Evolutionary conservation across 2,113 vertebrate species (phyloP).

Genomic region (Physeter macrocephalus): DNA sequence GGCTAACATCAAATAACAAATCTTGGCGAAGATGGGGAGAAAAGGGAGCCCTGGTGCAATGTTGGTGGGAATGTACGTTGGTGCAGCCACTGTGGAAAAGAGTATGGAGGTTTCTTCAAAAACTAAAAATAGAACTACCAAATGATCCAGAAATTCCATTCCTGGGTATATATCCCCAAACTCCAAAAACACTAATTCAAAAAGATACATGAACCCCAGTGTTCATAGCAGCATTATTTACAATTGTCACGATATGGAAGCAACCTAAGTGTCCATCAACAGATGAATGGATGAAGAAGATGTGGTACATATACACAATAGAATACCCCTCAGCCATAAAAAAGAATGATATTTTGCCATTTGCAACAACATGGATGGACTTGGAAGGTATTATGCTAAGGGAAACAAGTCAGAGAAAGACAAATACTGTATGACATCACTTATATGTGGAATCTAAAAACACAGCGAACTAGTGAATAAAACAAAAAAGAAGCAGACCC

Average conservation of each 20-base stretch:
- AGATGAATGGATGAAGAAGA: neutral
- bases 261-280: neutral
- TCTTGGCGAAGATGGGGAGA: neutral
- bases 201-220: neutral
- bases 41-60: neutral
- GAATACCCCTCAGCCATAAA: neutral
- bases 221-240: neutral
- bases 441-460: neutral
- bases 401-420: neutral
- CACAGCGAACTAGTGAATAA: neutral
- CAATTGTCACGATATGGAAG: neutral
- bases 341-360: neutral
- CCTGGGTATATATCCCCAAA: neutral
- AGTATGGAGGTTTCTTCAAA: neutral
- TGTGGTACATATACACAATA: too few relatives aligned
- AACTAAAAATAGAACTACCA: neutral
- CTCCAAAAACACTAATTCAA: neutral
- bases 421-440: neutral
- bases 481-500: neutral
- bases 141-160: neutral
- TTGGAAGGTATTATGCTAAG: neutral
- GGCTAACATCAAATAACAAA: neutral
- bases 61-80: neutral
- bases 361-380: neutral
- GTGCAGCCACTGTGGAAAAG: neutral